Conservation (phyloP, 2,797 vertebrate genomes). For the Poecilia picta region DNA sequence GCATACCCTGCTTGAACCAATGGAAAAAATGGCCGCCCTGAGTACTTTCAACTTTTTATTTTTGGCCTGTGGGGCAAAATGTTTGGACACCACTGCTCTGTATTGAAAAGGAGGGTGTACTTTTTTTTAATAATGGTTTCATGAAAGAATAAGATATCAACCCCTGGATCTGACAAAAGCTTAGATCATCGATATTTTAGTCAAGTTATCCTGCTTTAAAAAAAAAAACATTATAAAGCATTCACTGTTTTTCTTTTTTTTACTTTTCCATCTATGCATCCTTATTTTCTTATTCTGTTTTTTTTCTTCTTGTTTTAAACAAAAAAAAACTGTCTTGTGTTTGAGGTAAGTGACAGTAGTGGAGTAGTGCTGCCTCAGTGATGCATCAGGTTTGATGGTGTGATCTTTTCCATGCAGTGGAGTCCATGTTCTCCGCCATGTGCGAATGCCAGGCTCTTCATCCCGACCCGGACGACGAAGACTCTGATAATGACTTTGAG, state of each 20-base stretch:
- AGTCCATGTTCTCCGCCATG: slow-evolving; percentile 95
- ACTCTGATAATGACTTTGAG: slow-evolving; percentile 92
- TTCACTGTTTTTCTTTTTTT: too few relatives aligned
- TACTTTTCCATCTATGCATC: too few relatives aligned
- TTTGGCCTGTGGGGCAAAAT: not conserved
- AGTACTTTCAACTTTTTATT: not conserved
- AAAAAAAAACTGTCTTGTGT: not conserved
- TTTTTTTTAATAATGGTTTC: not conserved
- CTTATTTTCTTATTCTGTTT: too few relatives aligned
- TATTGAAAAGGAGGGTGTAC: not conserved
- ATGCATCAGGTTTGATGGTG: not conserved
- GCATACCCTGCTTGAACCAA: not conserved
- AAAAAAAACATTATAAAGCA: too few relatives aligned
- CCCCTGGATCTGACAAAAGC: too few relatives aligned
- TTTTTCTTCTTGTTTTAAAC: too few relatives aligned
- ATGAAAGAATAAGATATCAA: too few relatives aligned
- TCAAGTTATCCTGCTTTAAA: too few relatives aligned
- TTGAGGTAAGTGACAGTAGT: not conserved
- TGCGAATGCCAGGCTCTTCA: slow-evolving; percentile 97
- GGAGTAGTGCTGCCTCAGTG: not conserved
- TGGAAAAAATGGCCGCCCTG: not conserved
- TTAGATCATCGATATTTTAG: too few relatives aligned
- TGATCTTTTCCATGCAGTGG: slow-evolving; percentile 82
- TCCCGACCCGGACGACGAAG: slow-evolving; percentile 92
- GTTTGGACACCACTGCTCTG: not conserved